phyloP scores from a whole-genome alignment of 2,113 vertebrate species.

The Monarcha castaneiventris region DNA sequence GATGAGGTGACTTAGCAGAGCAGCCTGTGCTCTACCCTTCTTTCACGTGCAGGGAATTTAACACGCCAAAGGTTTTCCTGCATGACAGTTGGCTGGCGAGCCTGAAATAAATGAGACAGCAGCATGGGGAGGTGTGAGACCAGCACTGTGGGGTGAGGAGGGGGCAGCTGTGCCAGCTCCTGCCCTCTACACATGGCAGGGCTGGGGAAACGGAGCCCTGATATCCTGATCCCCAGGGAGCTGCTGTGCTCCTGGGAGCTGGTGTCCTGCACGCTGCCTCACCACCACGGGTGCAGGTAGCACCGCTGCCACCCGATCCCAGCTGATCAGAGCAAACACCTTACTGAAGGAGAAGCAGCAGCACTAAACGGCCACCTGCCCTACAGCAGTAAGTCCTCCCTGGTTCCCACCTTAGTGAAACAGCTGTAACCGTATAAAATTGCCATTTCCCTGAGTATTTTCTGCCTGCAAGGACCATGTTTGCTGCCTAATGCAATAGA shows the following conservation, averaged over 20 bases:
- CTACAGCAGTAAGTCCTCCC: not conserved
- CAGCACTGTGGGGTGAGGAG: not conserved
- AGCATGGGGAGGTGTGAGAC: not conserved
- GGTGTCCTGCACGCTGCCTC: not conserved
- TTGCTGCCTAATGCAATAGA: not conserved
- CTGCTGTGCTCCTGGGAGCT: not conserved
- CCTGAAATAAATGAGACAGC: not conserved
- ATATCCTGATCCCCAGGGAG: not conserved
- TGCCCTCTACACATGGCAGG: not conserved
- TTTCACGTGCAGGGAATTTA: not conserved
- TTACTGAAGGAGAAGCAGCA: not conserved
- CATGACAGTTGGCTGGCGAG: not conserved
- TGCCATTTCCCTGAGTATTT: not conserved
- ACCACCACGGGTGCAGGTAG: fast-evolving
- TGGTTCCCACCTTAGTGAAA: not conserved
- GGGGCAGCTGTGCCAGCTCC: not conserved
- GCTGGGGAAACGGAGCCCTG: not conserved
- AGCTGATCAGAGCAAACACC: not conserved
- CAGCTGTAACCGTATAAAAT: not conserved
- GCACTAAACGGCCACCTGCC: not conserved
- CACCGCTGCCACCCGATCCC: not conserved
- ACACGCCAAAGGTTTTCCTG: not conserved
- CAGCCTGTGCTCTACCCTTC: not conserved
- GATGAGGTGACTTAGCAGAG: not conserved
- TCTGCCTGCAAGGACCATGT: not conserved